These are phyloP conservation scores for Pollenia amentaria DNA, from an alignment of 2,888 invertebrate genomes.

Conservation along the genomic window DNA sequence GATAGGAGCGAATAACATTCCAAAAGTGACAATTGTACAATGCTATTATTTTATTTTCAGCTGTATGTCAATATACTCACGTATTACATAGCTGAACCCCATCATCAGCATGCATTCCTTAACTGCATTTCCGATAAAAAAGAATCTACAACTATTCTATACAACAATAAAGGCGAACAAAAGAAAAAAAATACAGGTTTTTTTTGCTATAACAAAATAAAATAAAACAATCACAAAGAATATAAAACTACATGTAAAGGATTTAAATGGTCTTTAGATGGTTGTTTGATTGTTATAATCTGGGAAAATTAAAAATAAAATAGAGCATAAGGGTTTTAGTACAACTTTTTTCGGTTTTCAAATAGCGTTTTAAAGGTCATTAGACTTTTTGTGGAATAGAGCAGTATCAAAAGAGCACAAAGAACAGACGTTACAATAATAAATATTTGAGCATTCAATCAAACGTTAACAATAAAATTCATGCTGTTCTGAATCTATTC, in stretches of 20 bases:
- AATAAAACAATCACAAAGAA: conserved; percentile 14
- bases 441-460: conserved; percentile 36
- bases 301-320: conserved; percentile 61
- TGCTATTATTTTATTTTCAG: conserved; percentile 33
- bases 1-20: too few relatives aligned
- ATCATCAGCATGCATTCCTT: conserved; percentile 50
- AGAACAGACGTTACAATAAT: conserved; percentile 10
- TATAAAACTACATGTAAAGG: conserved; percentile 39
- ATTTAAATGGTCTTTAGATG: conserved; percentile 57
- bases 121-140: conserved; percentile 70
- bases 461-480: conserved; percentile 42
- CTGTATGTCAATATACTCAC: not conserved
- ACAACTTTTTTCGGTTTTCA: conserved; percentile 23
- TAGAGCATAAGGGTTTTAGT: conserved; percentile 46
- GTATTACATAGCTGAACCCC: not conserved
- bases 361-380: conserved; percentile 59
- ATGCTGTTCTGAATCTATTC: conserved; percentile 59
- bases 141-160: conserved; percentile 42
- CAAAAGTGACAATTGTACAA: not conserved
- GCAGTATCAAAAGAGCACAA: conserved; percentile 20
- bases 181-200: conserved; percentile 2
- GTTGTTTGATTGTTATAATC: conserved; percentile 59
- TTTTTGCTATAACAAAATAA: not conserved
- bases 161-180: conserved; percentile 33
- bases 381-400: conserved; percentile 44